phyloP scores from a whole-genome alignment of 2,113 vertebrate species.

The Polypterus bichir region DNA sequence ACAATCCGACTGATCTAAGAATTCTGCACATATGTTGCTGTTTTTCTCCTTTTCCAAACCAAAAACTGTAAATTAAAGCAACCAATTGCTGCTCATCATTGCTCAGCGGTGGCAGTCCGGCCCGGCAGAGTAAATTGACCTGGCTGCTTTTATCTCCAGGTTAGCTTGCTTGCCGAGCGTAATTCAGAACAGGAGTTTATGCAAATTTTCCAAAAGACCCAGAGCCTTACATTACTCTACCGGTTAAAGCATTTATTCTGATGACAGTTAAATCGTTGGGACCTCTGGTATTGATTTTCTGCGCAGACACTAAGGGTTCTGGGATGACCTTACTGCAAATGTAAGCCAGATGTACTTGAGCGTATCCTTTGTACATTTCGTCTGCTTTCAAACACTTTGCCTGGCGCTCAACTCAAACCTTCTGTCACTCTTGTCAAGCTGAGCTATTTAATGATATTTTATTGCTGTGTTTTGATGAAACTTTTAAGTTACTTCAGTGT shows the following conservation, averaged over 20 bases:
- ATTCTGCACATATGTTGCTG: slow-evolving; percentile 13
- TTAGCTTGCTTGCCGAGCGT: slow-evolving; percentile 42
- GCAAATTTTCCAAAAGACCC: slow-evolving; percentile 43
- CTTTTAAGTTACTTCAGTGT: slow-evolving; percentile 43
- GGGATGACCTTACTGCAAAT: slow-evolving; percentile 58
- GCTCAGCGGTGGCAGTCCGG: slow-evolving; percentile 43
- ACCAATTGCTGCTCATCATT: slow-evolving; percentile 53
- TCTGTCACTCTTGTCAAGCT: slow-evolving; percentile 51
- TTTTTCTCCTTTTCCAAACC: slow-evolving; percentile 18
- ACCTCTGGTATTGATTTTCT: slow-evolving; percentile 79
- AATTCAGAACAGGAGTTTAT: slow-evolving; percentile 54
- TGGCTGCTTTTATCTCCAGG: slow-evolving; percentile 64
- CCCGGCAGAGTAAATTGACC: slow-evolving; percentile 48
- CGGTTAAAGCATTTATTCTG: slow-evolving; percentile 55
- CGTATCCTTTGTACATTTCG: slow-evolving; percentile 42
- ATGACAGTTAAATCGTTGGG: slow-evolving; percentile 77
- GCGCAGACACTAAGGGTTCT: slow-evolving; percentile 60
- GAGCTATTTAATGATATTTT: slow-evolving; percentile 55
- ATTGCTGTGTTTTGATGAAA: slow-evolving; percentile 52
- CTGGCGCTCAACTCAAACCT: slow-evolving; percentile 49
- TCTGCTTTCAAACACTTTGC: slow-evolving; percentile 54
- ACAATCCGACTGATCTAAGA: slow-evolving; percentile 25
- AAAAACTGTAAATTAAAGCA: slow-evolving; percentile 21
- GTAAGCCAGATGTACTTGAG: slow-evolving; percentile 72
- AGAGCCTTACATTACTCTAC: slow-evolving; percentile 40